phyloP scores from a whole-genome alignment of 2,797 vertebrate genomes.

The Pitangus sulphuratus region DNA sequence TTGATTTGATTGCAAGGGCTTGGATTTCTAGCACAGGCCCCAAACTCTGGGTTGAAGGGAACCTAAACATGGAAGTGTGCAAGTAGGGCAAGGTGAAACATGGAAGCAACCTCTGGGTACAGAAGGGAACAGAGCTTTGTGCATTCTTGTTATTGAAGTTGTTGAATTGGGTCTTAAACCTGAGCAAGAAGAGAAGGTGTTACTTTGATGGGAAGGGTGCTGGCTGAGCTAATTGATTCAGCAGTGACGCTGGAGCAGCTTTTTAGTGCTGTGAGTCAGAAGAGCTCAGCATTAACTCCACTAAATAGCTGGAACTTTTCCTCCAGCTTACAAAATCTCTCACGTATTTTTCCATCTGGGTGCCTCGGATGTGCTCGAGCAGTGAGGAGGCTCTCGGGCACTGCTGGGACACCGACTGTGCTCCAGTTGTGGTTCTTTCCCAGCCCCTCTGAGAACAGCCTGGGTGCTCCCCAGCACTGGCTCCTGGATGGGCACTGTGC shows the following conservation, averaged over 20 bases:
- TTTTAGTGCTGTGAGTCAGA: constrained; percentile 59
- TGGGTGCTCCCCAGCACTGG: not conserved
- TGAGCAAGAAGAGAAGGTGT: constrained; percentile 35
- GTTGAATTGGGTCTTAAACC: not conserved
- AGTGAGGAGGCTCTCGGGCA: not conserved
- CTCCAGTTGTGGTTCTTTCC: not conserved
- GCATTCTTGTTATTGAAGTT: not conserved
- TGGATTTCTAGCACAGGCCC: not conserved
- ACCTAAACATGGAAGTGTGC: not conserved
- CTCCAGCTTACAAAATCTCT: constrained; percentile 48
- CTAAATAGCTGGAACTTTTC: constrained; percentile 42
- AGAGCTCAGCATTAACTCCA: constrained; percentile 43
- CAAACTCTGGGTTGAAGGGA: not conserved
- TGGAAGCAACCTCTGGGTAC: not conserved
- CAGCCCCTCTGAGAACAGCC: not conserved
- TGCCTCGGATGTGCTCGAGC: constrained; percentile 18
- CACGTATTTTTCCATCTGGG: constrained; percentile 58
- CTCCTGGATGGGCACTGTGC: not conserved
- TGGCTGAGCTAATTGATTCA: constrained; percentile 59
- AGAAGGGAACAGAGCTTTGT: not conserved
- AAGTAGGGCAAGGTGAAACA: not conserved
- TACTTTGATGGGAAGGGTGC: constrained; percentile 24
- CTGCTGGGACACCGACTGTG: not conserved
- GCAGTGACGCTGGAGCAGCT: constrained; percentile 12
- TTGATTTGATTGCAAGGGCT: not conserved